A percentile compares a stretch with the other conserved stretches of the same genome.
These are phyloP conservation scores for Teleogryllus oceanicus DNA, from an alignment of 2,888 invertebrate species.

Conservation along the genomic window DNA sequence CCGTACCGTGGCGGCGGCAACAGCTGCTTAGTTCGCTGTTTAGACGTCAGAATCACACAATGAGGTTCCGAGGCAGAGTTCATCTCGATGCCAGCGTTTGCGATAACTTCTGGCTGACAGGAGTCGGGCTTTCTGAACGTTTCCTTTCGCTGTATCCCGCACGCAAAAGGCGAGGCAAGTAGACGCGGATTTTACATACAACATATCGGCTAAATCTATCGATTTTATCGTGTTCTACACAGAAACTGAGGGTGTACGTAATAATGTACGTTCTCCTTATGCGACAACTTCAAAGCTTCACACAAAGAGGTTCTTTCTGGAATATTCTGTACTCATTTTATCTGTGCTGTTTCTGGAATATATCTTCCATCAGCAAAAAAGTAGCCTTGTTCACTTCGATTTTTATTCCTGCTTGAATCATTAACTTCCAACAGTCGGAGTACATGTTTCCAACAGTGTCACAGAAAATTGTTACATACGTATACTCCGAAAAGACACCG, in stretches of 20 bases:
- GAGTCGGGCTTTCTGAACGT: neutral
- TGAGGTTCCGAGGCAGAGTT: constrained; percentile 8
- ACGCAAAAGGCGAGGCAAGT: neutral
- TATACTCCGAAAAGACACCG: too few relatives aligned
- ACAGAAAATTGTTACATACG: too few relatives aligned
- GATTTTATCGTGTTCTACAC: neutral
- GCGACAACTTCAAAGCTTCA: neutral
- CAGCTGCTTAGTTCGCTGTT: neutral
- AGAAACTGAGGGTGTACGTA: neutral
- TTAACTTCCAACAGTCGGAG: too few relatives aligned
- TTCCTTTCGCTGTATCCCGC: neutral
- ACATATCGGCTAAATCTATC: constrained; percentile 2
- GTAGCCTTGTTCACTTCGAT: too few relatives aligned
- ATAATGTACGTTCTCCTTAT: neutral
- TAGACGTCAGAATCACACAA: neutral
- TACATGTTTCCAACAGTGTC: too few relatives aligned
- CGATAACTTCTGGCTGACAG: neutral
- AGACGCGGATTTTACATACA: neutral
- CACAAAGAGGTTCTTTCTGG: neutral
- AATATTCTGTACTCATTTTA: neutral
- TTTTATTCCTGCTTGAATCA: too few relatives aligned
- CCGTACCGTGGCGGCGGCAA: too few relatives aligned
- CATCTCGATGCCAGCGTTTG: neutral
- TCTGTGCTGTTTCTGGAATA: too few relatives aligned
- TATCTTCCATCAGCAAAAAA: too few relatives aligned